phyloP scores from a whole-genome alignment of 2,888 invertebrate species.

The Tipula vernalis region DNA sequence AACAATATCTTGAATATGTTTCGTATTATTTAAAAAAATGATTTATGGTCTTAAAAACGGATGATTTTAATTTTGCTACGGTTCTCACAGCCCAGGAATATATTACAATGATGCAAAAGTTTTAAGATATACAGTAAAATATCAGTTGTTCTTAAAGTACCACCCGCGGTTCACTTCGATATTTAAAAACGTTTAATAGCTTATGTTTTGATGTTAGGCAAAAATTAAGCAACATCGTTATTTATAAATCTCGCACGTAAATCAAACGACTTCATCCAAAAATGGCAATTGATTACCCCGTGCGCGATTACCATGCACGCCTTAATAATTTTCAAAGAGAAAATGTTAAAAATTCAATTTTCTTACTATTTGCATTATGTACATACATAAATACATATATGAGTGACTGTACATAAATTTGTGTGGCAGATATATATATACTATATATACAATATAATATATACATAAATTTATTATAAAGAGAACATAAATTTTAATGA shows the following conservation, averaged over 20 bases:
- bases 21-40: background rate
- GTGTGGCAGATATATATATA: background rate
- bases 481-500: constrained; percentile 4
- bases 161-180: too few relatives aligned
- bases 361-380: background rate
- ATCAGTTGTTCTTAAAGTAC: too few relatives aligned
- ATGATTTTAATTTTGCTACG: background rate
- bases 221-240: too few relatives aligned
- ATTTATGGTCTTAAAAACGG: background rate
- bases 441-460: background rate
- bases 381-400: background rate
- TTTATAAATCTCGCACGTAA: background rate
- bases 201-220: too few relatives aligned
- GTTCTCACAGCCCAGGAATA: too few relatives aligned
- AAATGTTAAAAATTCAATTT: constrained; percentile 4
- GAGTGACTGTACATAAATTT: too few relatives aligned
- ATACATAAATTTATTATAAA: background rate
- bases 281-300: background rate
- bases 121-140: too few relatives aligned
- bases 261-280: background rate
- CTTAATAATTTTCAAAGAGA: background rate
- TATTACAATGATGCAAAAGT: too few relatives aligned
- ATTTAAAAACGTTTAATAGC: too few relatives aligned
- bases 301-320: background rate
- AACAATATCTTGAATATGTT: background rate